Evolutionary conservation across 2,113 vertebrate genomes (phyloP), one percentile per base, ranked within the genome.

Genomic region (Genyomyrus donnyi): DNA sequence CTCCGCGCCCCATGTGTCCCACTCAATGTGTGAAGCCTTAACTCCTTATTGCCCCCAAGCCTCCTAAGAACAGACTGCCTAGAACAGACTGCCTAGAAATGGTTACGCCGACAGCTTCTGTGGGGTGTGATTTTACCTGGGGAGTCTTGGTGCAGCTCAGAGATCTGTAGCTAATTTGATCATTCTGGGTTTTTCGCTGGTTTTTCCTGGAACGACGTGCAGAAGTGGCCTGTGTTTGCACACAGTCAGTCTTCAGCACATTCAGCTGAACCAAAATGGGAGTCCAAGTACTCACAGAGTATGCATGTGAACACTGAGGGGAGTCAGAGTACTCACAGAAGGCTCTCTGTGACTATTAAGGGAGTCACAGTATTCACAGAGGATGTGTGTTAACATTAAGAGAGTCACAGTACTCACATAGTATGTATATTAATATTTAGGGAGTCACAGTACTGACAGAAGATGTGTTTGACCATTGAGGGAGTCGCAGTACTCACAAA

Each of bases 1-100:
- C 88, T 31, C 46, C 84, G 90, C 90, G 88, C 89, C 92, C 84
- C 24, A 35, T 49, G 27, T 66, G 90, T 27, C 89, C 89, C 91
- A 91, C 91, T 92, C 92, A 91, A 91, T 91, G 92, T 92, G 91
- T 90, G 93, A 94, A 91, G 93, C 91, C 91, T 94, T 94, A 94
- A 94, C 93, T 93, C 94, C 92, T 94, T 93, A 91, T 90, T 88
- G 93, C 91, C 91, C 77, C 91, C 66, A 83, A 90, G 62, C 86
- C 90, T 89, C 58, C 84, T 31, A 11, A 90, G 91, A 92, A 91
- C 74, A 45, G 21, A 52, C 35, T 52, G 45, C 48, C 21, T 17
- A 42, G 88, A 27, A n/a, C 74, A 42, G 31, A 24, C 19, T 42
- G 46, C 48, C 49, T 19, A 45, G 88, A 31, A 27, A 17, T 27